Evolutionary conservation across 1,140 invertebrate species (phyloP), one percentile per base, ranked within the genome.

Genomic region (Cecropterus lyciades): DNA sequence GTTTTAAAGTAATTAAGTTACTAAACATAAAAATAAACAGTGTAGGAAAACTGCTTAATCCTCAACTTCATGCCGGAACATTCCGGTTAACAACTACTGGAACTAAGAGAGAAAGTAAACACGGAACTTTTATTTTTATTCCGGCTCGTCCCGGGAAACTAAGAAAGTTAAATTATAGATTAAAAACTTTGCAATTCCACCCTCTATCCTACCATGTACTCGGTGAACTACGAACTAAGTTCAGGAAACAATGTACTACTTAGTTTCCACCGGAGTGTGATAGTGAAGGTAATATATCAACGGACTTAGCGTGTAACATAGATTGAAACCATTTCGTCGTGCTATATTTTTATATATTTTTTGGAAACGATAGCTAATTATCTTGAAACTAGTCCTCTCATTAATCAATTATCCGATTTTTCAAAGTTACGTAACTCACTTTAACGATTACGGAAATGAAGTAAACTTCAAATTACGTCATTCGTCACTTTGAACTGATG

Each of bases 221-320:
- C 46, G 65, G 27, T 37, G 17, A 53, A 53, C 30, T 53, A 40
- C 15, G 40, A 53, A 53, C 51, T 53, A 30, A 53, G 49, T 74
- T 68, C 49, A 24, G 57, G 72, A 70, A 82, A 80, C 80, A 80
- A 79, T 79, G 80, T 67, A 65, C 70, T 77, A 65, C 73, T 68
- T 77, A 82, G 79, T 75, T 79, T 80, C 1, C 67, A 37, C 51
- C 6, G 0, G 1, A n/a, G 5, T n/a, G n/a, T 43, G 13, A 10
- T 4, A 43, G 13, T 43, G 13, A 43, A 14, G 27, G 3, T 8
- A 8, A 30, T 30, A 30, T 30, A 30, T 30, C 7, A 24, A 1
- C 20, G 20, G 20, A 24, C 20, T 24, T 24, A 5, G 5, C 5
- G 20, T 24, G 20, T 3, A 24, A 5, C 5, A 24, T 5, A 1